phyloP scores from a whole-genome alignment of 2,797 vertebrate genomes.

The Crenichthys baileyi region DNA sequence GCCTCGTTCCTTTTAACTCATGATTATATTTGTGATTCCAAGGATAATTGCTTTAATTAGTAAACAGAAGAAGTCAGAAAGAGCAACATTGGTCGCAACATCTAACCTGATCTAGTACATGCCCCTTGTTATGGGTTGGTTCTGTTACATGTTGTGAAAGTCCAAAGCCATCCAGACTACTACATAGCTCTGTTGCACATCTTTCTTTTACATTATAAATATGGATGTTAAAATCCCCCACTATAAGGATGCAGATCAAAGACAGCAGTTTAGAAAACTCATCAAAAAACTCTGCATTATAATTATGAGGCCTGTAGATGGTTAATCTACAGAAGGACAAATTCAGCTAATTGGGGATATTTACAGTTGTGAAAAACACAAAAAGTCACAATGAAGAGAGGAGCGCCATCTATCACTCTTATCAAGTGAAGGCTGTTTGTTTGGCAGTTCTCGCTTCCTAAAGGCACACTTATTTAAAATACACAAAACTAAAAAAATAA shows the following conservation, averaged over 20 bases:
- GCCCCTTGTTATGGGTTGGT: not conserved
- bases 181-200: not conserved
- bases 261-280: too few species aligned
- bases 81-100: not conserved
- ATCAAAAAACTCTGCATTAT: too few species aligned
- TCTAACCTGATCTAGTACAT: not conserved
- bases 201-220: not conserved
- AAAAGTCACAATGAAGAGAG: too few species aligned
- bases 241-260: too few species aligned
- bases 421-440: not conserved
- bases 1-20: not conserved
- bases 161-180: not conserved
- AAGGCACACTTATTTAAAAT: not conserved
- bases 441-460: not conserved
- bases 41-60: not conserved
- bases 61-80: too few species aligned
- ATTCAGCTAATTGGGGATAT: too few species aligned
- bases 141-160: not conserved
- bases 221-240: too few species aligned
- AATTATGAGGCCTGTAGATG: too few species aligned
- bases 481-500: not conserved
- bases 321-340: too few species aligned
- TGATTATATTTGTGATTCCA: not conserved
- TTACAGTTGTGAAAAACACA: too few species aligned
- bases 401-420: not conserved